Base-by-base conservation (phyloP, 2,797 vertebrate genomes). In the Cryptoprocta ferox region DNA sequence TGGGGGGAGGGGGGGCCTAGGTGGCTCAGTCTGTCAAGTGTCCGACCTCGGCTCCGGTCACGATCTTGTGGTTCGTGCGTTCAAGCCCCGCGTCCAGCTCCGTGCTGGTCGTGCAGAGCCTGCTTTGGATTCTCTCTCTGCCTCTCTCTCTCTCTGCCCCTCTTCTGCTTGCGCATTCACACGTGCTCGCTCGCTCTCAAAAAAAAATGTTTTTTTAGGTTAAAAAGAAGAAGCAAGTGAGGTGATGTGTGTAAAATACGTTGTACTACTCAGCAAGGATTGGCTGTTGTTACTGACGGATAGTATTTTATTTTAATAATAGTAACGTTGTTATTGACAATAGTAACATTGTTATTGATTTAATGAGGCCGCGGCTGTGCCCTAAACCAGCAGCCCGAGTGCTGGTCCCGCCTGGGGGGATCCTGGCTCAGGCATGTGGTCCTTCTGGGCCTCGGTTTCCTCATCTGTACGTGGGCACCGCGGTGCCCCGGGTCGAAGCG, bases 391-490 rank as follows among this genome's bases (percentile, higher is more conserved):
- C 6, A 63, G n/a, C 65, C 32, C 30, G 16, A 63, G 78, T 2
- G 30, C 42, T 0, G 1, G 63, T 12, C 50, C 14, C 5, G 13
- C 63, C 48, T 18, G 80, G 2, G 24, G 24, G 50, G 32, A 19
- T 10, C n/a, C 30, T 5, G 37, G 39, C 4, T 37, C n/a, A 19
- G 53, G 45, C 7, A 0, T 0, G 2, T 6, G 37, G 53, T 24
- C 35, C 32, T 53, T 65, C 50, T 11, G 75, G 48, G 24, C 42
- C 78, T 65, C 3, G 0, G 24, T 18, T 48, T 89, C 73, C 85
- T 73, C 5, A 1, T 12, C 4, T 7, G 14, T 42, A 21, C 50
- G 50, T 10, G 12, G 11, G 71, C 10, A 26, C 11, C 5, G 4
- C 0, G 9, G 30, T 2, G 21, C 3, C 39, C 24, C 3, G 35